Base-by-base conservation (phyloP, 2,888 invertebrate genomes). In the Orchesellides sinensis region DNA sequence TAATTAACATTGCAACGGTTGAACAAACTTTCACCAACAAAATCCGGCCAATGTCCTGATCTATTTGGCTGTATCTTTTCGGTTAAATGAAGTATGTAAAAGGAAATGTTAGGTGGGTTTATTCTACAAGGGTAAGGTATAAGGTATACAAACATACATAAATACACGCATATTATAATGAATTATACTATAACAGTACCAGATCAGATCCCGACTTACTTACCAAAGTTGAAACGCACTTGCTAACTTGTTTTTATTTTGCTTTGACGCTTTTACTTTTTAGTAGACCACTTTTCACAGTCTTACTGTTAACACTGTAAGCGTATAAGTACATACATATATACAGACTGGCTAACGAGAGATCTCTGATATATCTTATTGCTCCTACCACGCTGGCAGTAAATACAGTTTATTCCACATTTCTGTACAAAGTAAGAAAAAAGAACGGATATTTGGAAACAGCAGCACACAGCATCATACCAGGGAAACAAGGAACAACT, bases 1-100 rank as follows among this genome's bases (percentile, higher is more conserved):
- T 88, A 88, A 88, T 88, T 88, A 88, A 88, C 88, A 87, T 87
- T 86, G 87, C 88, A 87, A 87, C 87, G 88, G 88, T 88, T 85
- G 85, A 88, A 86, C 86, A 88, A 87, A 88, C 88, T 88, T 87
- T 86, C 85, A 77, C 85, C 86, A 84, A 83, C 83, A 82, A 49
- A 63, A 23, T 73, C 63, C 65, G 47, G 32, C 54, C 65, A 54
- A 19, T 65, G 63, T 63, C 66, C 66, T 56, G 32, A 35, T 63
- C 19, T 27, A 59, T 47, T 35, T 72, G 23, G 12, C n/a, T 61
- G 29, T 66, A 73, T 61, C 68, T 66, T 27, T 69, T 49, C 49
- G 32, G 35, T 49, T 49, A 23, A 74, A 61, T 47, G 73, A 56
- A 73, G 61, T 29, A 70, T 32, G 70, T 25, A 47, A 14, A 19